phyloP scores from a whole-genome alignment of 2,113 vertebrate genomes.

The Gavia stellata region DNA sequence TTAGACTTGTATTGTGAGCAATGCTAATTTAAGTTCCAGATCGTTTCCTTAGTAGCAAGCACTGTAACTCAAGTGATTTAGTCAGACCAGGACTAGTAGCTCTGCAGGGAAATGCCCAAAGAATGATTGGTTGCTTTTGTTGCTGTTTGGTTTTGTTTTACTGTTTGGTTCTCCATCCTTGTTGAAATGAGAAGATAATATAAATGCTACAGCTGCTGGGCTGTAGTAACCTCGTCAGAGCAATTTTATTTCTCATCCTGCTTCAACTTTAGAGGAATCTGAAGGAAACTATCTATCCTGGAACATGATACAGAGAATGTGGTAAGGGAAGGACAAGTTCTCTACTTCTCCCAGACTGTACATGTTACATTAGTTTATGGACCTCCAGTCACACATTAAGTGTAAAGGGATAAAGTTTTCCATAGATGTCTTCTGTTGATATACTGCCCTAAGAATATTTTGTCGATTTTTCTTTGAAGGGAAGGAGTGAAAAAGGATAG shows the following conservation, averaged over 20 bases:
- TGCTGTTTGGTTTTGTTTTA: background rate
- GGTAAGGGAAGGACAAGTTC: background rate
- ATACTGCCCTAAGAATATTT: background rate
- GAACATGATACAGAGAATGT: background rate
- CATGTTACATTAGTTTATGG: background rate
- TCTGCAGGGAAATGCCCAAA: background rate
- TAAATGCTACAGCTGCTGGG: background rate
- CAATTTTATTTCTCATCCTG: background rate
- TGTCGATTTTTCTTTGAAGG: background rate
- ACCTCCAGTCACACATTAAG: background rate
- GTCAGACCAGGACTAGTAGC: background rate
- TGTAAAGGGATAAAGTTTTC: background rate
- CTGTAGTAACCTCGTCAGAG: background rate
- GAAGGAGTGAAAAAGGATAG: background rate
- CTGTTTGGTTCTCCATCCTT: background rate
- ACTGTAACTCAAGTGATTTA: slow-evolving; percentile 14
- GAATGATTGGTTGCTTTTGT: background rate
- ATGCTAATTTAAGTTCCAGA: slow-evolving; percentile 47
- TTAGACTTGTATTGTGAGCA: slow-evolving; percentile 11
- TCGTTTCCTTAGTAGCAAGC: slow-evolving; percentile 33
- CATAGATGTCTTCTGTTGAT: background rate
- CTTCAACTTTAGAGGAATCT: background rate
- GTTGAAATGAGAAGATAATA: background rate
- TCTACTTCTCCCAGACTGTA: background rate
- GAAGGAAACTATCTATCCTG: background rate